Base-by-base conservation (phyloP, 1,140 invertebrate genomes). In the Eciton burchellii region DNA sequence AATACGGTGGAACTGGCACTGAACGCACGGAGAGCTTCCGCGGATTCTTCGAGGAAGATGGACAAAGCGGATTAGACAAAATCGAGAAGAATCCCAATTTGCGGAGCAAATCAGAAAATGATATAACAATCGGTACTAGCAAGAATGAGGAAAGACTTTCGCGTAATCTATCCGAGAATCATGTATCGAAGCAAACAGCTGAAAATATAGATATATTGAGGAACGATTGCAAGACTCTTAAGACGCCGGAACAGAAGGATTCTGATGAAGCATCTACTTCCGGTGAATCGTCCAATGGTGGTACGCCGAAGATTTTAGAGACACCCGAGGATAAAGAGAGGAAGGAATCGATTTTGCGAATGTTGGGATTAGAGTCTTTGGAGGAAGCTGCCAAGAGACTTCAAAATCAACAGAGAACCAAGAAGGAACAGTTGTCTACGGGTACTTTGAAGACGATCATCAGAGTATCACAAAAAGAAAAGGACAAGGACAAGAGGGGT, bases 391-490 rank as follows among this genome's bases (percentile, higher is more conserved):
- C 92, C 0, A 92, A 93, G 24, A 84, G 92, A 1, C 16, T 91
- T 45, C 72, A 65, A 41, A 90, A 65, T 54, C 90, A 92, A 71
- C 92, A 93, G 45, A 91, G 91, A 83, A 83, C 83, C 0, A 91
- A 88, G 9, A 93, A 94, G 57, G 91, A 92, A 57, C 94, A 94
- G 70, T 65, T 45, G 11, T 97, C 96, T 84, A 97, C 96, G 3
- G 97, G 97, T 2, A 97, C 97, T 0, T 89, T 97, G 54, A 97
- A 97, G 88, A 97, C 97, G 24, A 95, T 97, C 54, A 97, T 97
- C 76, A 97, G 97, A 63, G 96, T 96, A 76, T 57, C 70, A 1
- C 74, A 77, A 68, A 79, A 79, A 63, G 91, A 94, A 29, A 92
- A 87, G 82, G 90, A 92, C 6, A 90, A 94, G 49, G 94, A 95